A percentile compares a stretch with the other conserved stretches of the same genome.
Conservation (phyloP, 2,888 invertebrate species). For the Lissocephala sabroskyi region DNA sequence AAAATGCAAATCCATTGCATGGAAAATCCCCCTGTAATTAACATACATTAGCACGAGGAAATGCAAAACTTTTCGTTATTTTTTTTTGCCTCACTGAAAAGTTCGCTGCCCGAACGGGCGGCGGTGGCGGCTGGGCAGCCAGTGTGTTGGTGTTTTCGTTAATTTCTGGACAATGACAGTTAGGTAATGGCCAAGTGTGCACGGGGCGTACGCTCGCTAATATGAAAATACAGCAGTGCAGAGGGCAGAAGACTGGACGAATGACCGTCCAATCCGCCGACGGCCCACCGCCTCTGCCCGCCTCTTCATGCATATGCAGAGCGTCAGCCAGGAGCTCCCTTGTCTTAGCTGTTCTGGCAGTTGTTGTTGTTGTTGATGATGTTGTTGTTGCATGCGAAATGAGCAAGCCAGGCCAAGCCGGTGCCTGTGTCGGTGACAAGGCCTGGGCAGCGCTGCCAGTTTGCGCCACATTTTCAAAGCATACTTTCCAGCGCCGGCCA, state of each 20-base stretch:
- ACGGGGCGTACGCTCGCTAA: slow-evolving; percentile 46
- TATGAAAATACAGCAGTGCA: slow-evolving; percentile 54
- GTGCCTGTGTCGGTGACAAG: slow-evolving; percentile 6
- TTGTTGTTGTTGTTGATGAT: neutral
- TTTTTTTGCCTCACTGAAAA: slow-evolving; percentile 4
- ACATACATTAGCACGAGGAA: slow-evolving; percentile 71
- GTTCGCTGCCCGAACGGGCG: slow-evolving; percentile 3
- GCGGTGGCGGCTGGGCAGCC: too few relatives aligned
- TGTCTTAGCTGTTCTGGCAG: neutral
- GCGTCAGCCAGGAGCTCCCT: slow-evolving; percentile 4
- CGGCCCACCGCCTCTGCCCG: too few relatives aligned
- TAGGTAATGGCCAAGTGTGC: slow-evolving; percentile 45
- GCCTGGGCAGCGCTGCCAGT: slow-evolving; percentile 11
- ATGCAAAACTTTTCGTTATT: slow-evolving; percentile 50
- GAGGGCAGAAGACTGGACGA: slow-evolving; percentile 8
- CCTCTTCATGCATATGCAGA: slow-evolving; percentile 46
- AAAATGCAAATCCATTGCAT: slow-evolving; percentile 67
- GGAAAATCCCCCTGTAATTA: slow-evolving; percentile 69
- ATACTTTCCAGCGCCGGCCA: slow-evolving; percentile 27
- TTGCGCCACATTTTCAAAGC: slow-evolving; percentile 20
- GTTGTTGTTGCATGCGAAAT: slow-evolving; percentile 37
- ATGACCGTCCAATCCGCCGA: slow-evolving; percentile 2
- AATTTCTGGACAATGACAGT: slow-evolving; percentile 68
- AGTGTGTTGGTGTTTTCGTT: slow-evolving; percentile 57
- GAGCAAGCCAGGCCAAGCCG: slow-evolving; percentile 28